These are phyloP conservation scores for Patiria miniata DNA, from an alignment of 35 echinoderm and acorn worm genomes.

Conservation along the genomic window DNA sequence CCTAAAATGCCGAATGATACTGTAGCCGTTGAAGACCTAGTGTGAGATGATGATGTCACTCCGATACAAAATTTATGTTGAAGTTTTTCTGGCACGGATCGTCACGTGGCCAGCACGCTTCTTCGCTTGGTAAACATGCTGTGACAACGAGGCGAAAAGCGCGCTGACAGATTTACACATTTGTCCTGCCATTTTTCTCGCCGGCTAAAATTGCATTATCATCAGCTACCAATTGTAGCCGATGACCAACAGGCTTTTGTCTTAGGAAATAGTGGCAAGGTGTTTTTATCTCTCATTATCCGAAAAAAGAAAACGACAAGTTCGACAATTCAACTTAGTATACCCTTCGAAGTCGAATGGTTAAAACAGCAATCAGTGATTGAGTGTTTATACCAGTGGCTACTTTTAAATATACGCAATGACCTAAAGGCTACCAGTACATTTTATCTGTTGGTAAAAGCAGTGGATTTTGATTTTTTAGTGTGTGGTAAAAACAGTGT, in stretches of 20 bases:
- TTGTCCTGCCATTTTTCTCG: neutral
- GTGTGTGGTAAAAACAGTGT: too few relatives aligned
- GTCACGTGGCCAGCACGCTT: conserved; percentile 16
- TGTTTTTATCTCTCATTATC: neutral
- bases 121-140: neutral
- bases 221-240: neutral
- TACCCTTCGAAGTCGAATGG: too few relatives aligned
- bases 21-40: too few relatives aligned
- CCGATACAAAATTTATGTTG: neutral
- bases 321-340: too few relatives aligned
- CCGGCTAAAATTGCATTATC: neutral
- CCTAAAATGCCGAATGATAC: too few relatives aligned
- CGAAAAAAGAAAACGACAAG: neutral
- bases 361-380: too few relatives aligned
- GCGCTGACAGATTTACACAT: conserved; percentile 14
- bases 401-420: too few relatives aligned
- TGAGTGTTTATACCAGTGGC: too few relatives aligned
- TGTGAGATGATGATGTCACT: too few relatives aligned
- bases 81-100: neutral
- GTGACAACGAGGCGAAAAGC: neutral
- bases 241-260: neutral
- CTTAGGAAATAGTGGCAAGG: neutral
- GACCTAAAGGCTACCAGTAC: too few relatives aligned
- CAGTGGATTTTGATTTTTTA: too few relatives aligned
- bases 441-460: too few relatives aligned